These are phyloP conservation scores for Elegia similella DNA, from an alignment of 2,888 invertebrate species.

Conservation along the genomic window DNA sequence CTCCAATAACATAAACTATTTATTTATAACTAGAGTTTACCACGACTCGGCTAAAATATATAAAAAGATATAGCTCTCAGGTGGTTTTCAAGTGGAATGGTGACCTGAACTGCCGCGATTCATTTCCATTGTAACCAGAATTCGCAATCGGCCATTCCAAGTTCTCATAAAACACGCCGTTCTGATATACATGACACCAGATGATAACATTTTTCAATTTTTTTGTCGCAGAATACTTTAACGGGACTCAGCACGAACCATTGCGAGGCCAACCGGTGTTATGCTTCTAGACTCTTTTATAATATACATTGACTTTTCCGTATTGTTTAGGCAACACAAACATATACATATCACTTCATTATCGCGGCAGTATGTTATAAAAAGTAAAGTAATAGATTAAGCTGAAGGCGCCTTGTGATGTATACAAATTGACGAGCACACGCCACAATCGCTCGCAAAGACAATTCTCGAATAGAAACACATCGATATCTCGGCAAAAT, in stretches of 20 bases:
- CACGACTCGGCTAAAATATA: conserved; percentile 10
- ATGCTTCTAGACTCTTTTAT: too few species aligned
- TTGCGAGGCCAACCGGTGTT: too few species aligned
- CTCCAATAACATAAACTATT: conserved; percentile 11
- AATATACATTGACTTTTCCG: too few species aligned
- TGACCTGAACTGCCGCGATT: conserved; percentile 2
- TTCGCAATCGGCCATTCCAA: neutral
- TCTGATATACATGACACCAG: too few species aligned
- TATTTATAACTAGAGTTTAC: conserved; percentile 10
- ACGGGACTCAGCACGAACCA: too few species aligned
- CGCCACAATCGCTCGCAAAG: neutral
- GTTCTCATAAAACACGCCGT: too few species aligned
- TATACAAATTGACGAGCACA: neutral
- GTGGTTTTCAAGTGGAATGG: conserved; percentile 17
- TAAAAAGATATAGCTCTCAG: conserved; percentile 10
- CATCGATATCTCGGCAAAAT: neutral
- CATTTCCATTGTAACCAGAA: neutral
- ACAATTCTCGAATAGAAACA: neutral
- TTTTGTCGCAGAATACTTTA: too few species aligned
- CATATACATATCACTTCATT: neutral
- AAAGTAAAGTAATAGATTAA: conserved; percentile 5
- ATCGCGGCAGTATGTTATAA: neutral
- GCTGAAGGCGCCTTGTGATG: conserved; percentile 4
- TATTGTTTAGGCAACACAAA: neutral
- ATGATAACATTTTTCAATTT: too few species aligned